Percentiles rank a stretch among this genome's conserved stretches.
Evolutionary conservation across 1,140 invertebrate genomes (phyloP).

Genomic region (Lepidurus couesii): DNA sequence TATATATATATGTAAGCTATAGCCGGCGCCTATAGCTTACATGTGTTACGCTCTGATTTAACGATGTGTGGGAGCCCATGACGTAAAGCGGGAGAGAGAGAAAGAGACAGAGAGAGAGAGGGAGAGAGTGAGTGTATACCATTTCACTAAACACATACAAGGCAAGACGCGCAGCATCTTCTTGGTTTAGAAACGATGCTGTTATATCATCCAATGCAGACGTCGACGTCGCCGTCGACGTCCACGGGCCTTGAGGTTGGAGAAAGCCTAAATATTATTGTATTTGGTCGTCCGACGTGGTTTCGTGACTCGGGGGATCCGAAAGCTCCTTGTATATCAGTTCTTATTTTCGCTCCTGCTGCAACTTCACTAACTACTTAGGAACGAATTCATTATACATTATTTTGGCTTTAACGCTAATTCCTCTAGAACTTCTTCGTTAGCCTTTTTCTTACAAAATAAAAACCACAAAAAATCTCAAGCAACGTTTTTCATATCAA

Average conservation of each 20-base stretch:
- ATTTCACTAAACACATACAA: neutral
- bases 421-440: too few species aligned
- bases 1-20: neutral
- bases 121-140: neutral
- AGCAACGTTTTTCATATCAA: too few species aligned
- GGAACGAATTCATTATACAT: neutral
- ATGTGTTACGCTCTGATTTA: neutral
- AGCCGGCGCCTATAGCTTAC: neutral
- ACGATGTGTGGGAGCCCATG: neutral
- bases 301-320: neutral
- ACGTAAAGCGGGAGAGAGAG: neutral
- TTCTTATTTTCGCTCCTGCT: neutral
- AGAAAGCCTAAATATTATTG: constrained; percentile 8
- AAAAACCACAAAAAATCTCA: too few species aligned
- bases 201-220: constrained; percentile 6
- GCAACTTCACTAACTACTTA: neutral
- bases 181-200: constrained; percentile 4
- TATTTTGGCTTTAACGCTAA: too few species aligned
- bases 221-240: neutral
- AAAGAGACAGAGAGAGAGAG: neutral
- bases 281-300: constrained; percentile 16
- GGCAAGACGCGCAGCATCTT: neutral
- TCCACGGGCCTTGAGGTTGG: neutral
- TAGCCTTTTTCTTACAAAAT: too few species aligned
- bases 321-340: neutral